A percentile compares a stretch with the other conserved stretches of the same genome.
These are phyloP conservation scores for Phaonia tiefii DNA, from an alignment of 2,888 invertebrate genomes.

Conservation along the genomic window DNA sequence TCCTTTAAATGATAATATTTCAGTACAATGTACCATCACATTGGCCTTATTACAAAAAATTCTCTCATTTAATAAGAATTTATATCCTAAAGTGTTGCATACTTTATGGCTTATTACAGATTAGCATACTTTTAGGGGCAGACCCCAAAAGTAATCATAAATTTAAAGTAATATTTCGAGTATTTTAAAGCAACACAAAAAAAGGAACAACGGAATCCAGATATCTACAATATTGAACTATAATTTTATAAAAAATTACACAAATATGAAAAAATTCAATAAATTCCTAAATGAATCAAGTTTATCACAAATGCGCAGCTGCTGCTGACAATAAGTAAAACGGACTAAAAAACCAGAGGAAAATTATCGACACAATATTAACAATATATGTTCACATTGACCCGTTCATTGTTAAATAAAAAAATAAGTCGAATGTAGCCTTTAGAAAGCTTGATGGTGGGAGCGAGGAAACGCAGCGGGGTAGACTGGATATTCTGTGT, in stretches of 20 bases:
- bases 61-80: background rate
- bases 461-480: too few species aligned
- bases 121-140: background rate
- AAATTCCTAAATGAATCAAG: slow-evolving; percentile 33
- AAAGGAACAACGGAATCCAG: background rate
- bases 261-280: slow-evolving; percentile 24
- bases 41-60: too few species aligned
- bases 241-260: background rate
- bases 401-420: slow-evolving; percentile 4
- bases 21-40: too few species aligned
- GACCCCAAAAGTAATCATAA: slow-evolving; percentile 13
- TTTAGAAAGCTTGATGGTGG: too few species aligned
- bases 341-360: background rate
- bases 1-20: too few species aligned
- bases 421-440: too few species aligned
- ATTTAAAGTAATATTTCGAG: slow-evolving; percentile 9
- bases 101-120: background rate
- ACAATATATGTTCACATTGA: slow-evolving; percentile 34
- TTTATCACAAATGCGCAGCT: slow-evolving; percentile 42
- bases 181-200: too few species aligned
- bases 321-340: slow-evolving; percentile 3
- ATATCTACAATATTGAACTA: slow-evolving; percentile 26
- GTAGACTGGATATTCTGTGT: too few species aligned
- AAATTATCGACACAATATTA: slow-evolving; percentile 26
- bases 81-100: too few species aligned